These are phyloP conservation scores for Acrocephalus kingi DNA, from an alignment of 2,113 vertebrate species.

Conservation along the genomic window DNA sequence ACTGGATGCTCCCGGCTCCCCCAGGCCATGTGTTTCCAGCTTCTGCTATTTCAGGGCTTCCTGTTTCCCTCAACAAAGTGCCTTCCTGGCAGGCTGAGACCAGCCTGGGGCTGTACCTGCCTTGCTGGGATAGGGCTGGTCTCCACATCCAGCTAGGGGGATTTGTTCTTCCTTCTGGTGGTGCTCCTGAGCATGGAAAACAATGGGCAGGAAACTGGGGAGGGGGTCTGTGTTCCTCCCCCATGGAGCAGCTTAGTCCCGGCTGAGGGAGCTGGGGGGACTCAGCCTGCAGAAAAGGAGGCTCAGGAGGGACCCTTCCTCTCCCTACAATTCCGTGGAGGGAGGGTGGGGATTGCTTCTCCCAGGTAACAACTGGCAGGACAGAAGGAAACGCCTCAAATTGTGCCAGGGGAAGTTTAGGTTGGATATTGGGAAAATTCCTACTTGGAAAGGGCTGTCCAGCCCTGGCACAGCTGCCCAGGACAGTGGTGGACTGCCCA, in stretches of 20 bases:
- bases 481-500: neutral
- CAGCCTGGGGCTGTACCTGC: neutral
- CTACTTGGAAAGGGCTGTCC: neutral
- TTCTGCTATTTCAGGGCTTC: slow-evolving; percentile 43
- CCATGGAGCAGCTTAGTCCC: neutral
- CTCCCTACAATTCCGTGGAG: neutral
- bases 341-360: neutral
- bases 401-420: neutral
- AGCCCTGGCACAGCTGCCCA: neutral
- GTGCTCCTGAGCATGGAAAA: neutral
- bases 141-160: neutral
- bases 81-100: neutral
- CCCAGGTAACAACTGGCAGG: neutral
- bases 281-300: neutral
- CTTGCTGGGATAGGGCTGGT: neutral
- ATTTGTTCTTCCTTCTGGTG: neutral
- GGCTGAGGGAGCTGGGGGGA: neutral
- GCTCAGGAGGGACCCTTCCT: neutral
- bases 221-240: neutral
- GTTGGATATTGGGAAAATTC: neutral
- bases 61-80: neutral
- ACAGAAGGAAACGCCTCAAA: neutral
- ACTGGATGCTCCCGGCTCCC: neutral
- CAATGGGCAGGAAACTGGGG: neutral
- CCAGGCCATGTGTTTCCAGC: neutral